Conservation (phyloP, 2,113 vertebrate species). For the Poecile atricapillus region DNA sequence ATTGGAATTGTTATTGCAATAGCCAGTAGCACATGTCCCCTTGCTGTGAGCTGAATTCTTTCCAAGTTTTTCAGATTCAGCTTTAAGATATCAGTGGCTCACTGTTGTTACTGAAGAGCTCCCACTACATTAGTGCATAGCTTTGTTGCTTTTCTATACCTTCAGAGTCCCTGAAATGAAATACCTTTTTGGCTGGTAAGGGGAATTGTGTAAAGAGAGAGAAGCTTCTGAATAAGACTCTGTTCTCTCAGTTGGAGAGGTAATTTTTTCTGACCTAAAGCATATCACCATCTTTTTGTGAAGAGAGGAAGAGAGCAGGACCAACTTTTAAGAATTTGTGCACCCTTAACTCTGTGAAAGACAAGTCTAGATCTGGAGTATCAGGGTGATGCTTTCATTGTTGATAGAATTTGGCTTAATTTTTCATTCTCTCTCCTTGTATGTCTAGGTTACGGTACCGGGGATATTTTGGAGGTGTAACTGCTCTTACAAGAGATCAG, state of each 20-base stretch:
- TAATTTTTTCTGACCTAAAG: neutral
- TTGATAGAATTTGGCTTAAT: neutral
- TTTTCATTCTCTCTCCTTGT: neutral
- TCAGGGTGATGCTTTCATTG: neutral
- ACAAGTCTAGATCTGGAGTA: neutral
- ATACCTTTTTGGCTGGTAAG: neutral
- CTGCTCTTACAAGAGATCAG: conserved; percentile 89
- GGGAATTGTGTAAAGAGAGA: neutral
- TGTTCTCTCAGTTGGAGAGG: neutral
- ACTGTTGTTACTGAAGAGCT: neutral
- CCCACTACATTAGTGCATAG: fast-evolving
- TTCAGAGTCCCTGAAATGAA: neutral
- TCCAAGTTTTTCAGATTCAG: neutral
- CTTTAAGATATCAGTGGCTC: fast-evolving
- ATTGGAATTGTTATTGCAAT: neutral
- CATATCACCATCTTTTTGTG: neutral
- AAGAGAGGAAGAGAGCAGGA: neutral
- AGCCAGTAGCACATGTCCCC: neutral
- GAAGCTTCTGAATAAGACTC: neutral
- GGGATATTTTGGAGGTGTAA: conserved; percentile 96
- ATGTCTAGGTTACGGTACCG: conserved; percentile 83
- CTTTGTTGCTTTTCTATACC: neutral
- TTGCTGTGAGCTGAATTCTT: neutral
- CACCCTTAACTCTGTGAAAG: neutral
- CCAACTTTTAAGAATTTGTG: neutral